Percentiles rank a stretch among this genome's conserved stretches.
Conservation (phyloP, 2,888 invertebrate genomes). For the Zeuzera pyrina region DNA sequence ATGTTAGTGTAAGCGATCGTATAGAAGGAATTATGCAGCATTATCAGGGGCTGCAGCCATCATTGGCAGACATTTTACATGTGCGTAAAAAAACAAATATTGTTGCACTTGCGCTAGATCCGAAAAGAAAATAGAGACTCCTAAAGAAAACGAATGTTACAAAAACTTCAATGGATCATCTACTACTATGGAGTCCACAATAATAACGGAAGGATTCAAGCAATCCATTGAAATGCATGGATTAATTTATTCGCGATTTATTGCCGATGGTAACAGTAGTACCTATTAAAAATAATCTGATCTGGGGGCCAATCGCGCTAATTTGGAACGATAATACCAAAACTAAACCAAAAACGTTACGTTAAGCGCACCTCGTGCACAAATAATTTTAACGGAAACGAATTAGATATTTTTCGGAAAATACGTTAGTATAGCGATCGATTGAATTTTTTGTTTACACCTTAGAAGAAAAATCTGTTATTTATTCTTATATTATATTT, state of each 20-base stretch:
- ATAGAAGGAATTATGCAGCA: conserved; percentile 15
- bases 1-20: conserved; percentile 15
- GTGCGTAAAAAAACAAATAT: conserved; percentile 17
- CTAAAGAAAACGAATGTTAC: conserved; percentile 12
- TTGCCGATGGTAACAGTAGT: conserved; percentile 16
- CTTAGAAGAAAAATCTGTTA: no score
- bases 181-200: conserved; percentile 15
- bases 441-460: no score
- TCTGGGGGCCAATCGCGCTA: no score
- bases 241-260: conserved; percentile 15
- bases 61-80: conserved; percentile 13
- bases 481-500: no score
- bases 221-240: conserved; percentile 14
- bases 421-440: no score
- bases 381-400: no score
- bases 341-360: no score
- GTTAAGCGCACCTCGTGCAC: no score
- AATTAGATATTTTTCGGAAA: no score
- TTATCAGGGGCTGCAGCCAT: conserved; percentile 17
- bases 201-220: conserved; percentile 17
- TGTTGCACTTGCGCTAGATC: conserved; percentile 14
- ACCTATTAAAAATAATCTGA: no score
- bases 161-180: conserved; percentile 17
- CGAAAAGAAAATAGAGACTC: conserved; percentile 11
- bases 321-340: no score